Evolutionary conservation across 2,888 invertebrate genomes (phyloP).

Genomic region (Trissonchulus sp.): DNA sequence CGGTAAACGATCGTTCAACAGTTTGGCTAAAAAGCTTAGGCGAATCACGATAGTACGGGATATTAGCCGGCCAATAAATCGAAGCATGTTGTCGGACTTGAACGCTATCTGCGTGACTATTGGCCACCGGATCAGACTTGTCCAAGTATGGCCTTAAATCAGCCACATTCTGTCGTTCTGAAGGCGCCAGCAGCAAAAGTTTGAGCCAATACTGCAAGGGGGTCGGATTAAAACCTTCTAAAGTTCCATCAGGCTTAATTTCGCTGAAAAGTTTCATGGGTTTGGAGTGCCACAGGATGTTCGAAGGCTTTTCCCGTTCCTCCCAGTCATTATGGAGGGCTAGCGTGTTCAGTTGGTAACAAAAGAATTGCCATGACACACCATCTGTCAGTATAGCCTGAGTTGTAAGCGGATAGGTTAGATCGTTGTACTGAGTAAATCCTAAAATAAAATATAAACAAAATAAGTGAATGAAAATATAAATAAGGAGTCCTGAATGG

Average conservation of each 20-base stretch:
- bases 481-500: background rate
- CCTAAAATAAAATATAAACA: slow-evolving; percentile 58
- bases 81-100: background rate
- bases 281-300: background rate
- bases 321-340: slow-evolving; percentile 15
- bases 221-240: background rate
- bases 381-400: slow-evolving; percentile 86
- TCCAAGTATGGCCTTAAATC: background rate
- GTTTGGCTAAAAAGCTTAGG: background rate
- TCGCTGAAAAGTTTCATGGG: background rate
- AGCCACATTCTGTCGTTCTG: background rate
- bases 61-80: background rate
- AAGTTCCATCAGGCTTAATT: background rate
- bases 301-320: background rate
- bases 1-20: background rate
- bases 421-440: slow-evolving; percentile 79
- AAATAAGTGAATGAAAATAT: background rate
- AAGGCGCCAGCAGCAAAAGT: background rate
- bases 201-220: background rate
- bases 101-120: background rate
- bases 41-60: background rate
- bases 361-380: slow-evolving; percentile 72
- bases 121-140: background rate
- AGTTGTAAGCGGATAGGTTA: slow-evolving; percentile 80
- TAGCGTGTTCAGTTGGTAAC: slow-evolving; percentile 82